These are phyloP conservation scores for Andrena bicolor DNA, from an alignment of 2,888 invertebrate genomes.

Conservation along the genomic window DNA sequence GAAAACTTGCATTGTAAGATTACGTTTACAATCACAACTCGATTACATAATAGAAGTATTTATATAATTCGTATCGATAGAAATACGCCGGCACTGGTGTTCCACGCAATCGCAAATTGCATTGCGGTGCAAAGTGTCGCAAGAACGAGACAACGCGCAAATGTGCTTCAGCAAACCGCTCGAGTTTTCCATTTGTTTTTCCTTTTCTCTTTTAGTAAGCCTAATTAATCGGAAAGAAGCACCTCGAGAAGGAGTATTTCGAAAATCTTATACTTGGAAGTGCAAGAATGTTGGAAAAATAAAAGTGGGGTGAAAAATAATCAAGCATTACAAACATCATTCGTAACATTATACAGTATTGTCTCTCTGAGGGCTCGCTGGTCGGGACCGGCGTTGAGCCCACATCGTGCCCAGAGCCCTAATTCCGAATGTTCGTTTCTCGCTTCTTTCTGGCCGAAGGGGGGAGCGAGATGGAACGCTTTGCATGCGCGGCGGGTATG, in stretches of 20 bases:
- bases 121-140: background rate
- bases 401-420: no score
- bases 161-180: no score
- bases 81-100: conserved; percentile 7
- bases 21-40: conserved; percentile 38
- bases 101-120: conserved; percentile 30
- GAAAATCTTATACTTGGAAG: background rate
- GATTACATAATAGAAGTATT: conserved; percentile 32
- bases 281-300: background rate
- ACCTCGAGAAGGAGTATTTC: background rate
- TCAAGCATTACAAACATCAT: conserved; percentile 34
- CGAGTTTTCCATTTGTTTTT: background rate
- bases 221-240: background rate
- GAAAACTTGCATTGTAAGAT: conserved; percentile 49
- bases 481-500: no score
- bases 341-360: conserved; percentile 47
- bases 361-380: no score
- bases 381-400: no score
- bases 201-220: background rate
- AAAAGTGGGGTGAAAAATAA: conserved; percentile 25
- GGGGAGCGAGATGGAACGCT: no score
- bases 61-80: conserved; percentile 22
- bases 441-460: no score
- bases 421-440: no score
- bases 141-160: background rate